These are phyloP conservation scores for Drosophila rufa DNA, from an alignment of 1,140 invertebrate species.

Conservation along the genomic window DNA sequence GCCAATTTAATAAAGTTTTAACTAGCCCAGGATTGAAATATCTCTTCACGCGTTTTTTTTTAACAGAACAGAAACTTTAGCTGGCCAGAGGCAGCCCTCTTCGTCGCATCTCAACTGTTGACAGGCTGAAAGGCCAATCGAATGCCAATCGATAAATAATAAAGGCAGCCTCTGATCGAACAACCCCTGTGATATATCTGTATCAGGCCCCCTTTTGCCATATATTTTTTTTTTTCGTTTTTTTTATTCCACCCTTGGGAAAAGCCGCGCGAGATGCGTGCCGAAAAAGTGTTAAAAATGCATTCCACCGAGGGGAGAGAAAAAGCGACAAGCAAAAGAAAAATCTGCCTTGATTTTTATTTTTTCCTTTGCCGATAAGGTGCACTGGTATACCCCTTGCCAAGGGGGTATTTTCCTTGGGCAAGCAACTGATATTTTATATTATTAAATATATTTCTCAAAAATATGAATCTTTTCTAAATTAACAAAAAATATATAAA, in stretches of 20 bases:
- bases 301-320: slow-evolving; percentile 10
- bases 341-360: slow-evolving; percentile 47
- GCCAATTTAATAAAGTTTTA: slow-evolving; percentile 1
- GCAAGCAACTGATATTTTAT: background rate
- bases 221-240: slow-evolving; percentile 3
- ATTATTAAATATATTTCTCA: no score
- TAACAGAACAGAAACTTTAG: background rate
- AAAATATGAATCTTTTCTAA: no score
- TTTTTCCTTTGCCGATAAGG: background rate
- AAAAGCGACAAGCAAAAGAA: background rate
- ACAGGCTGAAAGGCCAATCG: slow-evolving; percentile 74
- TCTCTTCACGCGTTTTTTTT: background rate
- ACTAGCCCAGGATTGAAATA: slow-evolving; percentile 6
- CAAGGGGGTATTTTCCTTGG: background rate
- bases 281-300: slow-evolving; percentile 57
- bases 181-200: slow-evolving; percentile 11
- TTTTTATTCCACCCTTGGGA: slow-evolving; percentile 48
- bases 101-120: slow-evolving; percentile 32
- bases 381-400: background rate
- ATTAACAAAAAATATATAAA: background rate
- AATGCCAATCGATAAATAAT: slow-evolving; percentile 78
- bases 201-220: background rate
- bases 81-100: slow-evolving; percentile 5
- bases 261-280: slow-evolving; percentile 36
- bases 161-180: slow-evolving; percentile 58